Conservation (phyloP, 1,140 invertebrate species). For the Drosophila repleta region DNA sequence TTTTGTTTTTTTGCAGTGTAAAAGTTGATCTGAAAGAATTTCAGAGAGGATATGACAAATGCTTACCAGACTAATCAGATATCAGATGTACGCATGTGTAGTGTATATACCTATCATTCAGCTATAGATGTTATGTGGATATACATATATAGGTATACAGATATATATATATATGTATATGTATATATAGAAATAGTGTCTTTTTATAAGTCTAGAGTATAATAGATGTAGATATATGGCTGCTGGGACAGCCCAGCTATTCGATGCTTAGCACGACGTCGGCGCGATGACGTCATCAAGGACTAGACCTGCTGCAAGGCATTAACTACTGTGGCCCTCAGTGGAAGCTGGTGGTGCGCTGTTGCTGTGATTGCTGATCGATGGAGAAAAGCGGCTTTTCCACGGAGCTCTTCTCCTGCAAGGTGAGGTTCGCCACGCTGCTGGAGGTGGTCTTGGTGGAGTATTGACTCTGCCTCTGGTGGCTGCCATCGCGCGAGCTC, state of each 20-base stretch:
- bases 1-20: no score
- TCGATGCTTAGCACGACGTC: slow-evolving; percentile 57
- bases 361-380: slow-evolving; percentile 32
- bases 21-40: no score
- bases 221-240: slow-evolving; percentile 31
- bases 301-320: slow-evolving; percentile 3
- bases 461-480: slow-evolving; percentile 79
- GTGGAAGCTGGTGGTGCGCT: slow-evolving; percentile 58
- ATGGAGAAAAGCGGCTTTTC: slow-evolving; percentile 66
- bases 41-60: slow-evolving; percentile 4
- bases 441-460: slow-evolving; percentile 80
- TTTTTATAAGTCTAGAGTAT: slow-evolving; percentile 45
- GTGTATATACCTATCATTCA: neutral
- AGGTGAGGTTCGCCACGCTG: slow-evolving; percentile 75
- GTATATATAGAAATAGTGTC: slow-evolving; percentile 27
- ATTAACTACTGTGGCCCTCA: slow-evolving; percentile 18
- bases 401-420: slow-evolving; percentile 62
- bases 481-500: slow-evolving; percentile 68
- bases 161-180: neutral
- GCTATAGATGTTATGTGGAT: neutral
- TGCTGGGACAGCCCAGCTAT: slow-evolving; percentile 60
- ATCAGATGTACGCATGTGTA: neutral
- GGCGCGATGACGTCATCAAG: slow-evolving; percentile 27
- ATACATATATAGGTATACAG: neutral
- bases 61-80: slow-evolving; percentile 9